Conservation (phyloP, 53 echinoderm and acorn worm species). For the Mesocentrotus franciscanus region DNA sequence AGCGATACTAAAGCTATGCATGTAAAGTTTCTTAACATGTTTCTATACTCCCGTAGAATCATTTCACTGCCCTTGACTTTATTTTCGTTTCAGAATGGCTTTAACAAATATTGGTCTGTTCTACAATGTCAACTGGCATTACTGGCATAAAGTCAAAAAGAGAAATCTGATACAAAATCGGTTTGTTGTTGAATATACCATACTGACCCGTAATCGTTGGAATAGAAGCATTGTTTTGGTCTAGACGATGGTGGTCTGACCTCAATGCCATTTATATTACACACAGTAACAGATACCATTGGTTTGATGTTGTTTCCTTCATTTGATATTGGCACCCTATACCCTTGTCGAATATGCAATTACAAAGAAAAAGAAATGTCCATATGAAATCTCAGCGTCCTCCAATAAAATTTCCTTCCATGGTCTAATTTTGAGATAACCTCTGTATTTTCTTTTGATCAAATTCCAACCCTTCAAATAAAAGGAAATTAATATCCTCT, state of each 20-base stretch:
- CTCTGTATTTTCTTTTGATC: conserved; percentile 3
- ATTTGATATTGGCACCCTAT: neutral
- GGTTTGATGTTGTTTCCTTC: neutral
- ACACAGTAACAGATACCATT: neutral
- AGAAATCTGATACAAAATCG: neutral
- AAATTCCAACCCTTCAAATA: neutral
- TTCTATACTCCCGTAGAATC: neutral
- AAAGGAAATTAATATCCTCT: neutral
- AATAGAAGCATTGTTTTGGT: neutral
- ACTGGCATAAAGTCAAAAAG: neutral
- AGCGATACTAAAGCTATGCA: neutral
- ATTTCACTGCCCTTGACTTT: neutral
- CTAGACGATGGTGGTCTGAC: neutral
- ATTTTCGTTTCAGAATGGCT: neutral
- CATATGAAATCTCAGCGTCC: neutral
- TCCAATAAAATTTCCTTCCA: neutral
- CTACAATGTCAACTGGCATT: neutral
- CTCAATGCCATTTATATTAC: neutral
- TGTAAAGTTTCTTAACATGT: neutral
- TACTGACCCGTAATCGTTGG: neutral
- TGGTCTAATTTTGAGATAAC: neutral
- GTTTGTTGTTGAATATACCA: neutral
- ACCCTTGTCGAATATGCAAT: no score
- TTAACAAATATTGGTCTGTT: neutral
- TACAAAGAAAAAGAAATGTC: no score